Conservation (phyloP, 2,888 invertebrate species). For the Pasiphila rectangulata region DNA sequence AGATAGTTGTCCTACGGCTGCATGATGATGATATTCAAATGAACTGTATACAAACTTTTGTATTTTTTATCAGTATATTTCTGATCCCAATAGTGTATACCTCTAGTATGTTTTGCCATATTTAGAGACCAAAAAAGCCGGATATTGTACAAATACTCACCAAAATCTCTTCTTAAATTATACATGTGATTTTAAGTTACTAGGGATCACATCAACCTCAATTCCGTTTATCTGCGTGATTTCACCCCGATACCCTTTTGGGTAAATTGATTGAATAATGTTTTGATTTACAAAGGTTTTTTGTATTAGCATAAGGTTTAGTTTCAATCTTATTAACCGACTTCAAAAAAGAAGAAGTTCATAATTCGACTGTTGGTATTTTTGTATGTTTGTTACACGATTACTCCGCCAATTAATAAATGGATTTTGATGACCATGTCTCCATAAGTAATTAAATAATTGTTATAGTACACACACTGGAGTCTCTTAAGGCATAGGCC, state of each 20-base stretch:
- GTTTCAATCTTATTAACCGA: conserved; percentile 1
- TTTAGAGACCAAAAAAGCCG: conserved; percentile 4
- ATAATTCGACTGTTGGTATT: no score
- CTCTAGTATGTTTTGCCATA: not conserved
- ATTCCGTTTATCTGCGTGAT: conserved; percentile 59
- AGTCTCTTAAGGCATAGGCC: no score
- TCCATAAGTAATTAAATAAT: not conserved
- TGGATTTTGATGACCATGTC: not conserved
- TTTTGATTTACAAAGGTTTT: conserved; percentile 48
- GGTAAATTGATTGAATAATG: conserved; percentile 63
- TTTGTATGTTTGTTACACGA: no score
- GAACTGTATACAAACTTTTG: no score
- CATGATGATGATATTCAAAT: no score
- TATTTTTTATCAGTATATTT: no score
- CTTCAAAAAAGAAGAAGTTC: no score
- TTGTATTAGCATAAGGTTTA: conserved; percentile 17
- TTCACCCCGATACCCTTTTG: conserved; percentile 52
- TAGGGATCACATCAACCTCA: conserved; percentile 45
- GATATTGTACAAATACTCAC: conserved; percentile 6
- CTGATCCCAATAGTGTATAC: no score
- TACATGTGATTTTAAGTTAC: conserved; percentile 67
- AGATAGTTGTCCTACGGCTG: no score
- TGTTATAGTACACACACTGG: no score
- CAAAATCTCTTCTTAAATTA: conserved; percentile 57
- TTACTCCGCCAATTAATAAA: no score